These are phyloP conservation scores for Macrosoma leucophasiata DNA, from an alignment of 2,888 invertebrate species.

Conservation along the genomic window DNA sequence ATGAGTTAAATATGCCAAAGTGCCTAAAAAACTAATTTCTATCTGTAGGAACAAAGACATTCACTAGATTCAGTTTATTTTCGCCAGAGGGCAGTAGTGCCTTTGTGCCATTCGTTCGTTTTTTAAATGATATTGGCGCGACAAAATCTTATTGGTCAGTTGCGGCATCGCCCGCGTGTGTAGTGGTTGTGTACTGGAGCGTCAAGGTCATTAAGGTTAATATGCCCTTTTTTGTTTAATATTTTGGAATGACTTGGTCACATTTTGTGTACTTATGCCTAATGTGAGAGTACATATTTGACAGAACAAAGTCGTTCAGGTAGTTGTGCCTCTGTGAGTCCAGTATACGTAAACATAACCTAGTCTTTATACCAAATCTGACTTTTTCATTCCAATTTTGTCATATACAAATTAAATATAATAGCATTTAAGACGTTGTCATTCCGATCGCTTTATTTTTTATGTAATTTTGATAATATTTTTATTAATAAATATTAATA, in stretches of 20 bases:
- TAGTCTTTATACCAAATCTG: no score
- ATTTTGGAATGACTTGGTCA: slow-evolving; percentile 12
- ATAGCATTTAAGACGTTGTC: no score
- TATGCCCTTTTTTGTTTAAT: slow-evolving; percentile 16
- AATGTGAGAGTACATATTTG: no score
- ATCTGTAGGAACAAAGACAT: slow-evolving; percentile 11
- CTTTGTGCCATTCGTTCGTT: slow-evolving; percentile 10
- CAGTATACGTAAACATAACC: no score
- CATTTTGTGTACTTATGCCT: no score
- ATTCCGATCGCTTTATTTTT: no score
- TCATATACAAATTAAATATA: no score
- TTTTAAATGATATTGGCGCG: slow-evolving; percentile 5
- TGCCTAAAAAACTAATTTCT: slow-evolving; percentile 12
- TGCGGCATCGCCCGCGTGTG: slow-evolving; percentile 12
- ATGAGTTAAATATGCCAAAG: slow-evolving; percentile 15
- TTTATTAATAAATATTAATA: no score
- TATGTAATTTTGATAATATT: no score
- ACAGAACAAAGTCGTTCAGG: no score
- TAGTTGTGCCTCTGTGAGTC: no score
- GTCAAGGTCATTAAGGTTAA: slow-evolving; percentile 17
- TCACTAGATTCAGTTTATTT: slow-evolving; percentile 9
- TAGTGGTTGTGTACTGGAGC: slow-evolving; percentile 11
- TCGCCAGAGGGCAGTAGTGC: slow-evolving; percentile 10
- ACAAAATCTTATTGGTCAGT: slow-evolving; percentile 13
- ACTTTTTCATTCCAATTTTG: no score